Evolutionary conservation across 2,888 invertebrate species (phyloP).

Genomic region (Anagyrus pseudococci): DNA sequence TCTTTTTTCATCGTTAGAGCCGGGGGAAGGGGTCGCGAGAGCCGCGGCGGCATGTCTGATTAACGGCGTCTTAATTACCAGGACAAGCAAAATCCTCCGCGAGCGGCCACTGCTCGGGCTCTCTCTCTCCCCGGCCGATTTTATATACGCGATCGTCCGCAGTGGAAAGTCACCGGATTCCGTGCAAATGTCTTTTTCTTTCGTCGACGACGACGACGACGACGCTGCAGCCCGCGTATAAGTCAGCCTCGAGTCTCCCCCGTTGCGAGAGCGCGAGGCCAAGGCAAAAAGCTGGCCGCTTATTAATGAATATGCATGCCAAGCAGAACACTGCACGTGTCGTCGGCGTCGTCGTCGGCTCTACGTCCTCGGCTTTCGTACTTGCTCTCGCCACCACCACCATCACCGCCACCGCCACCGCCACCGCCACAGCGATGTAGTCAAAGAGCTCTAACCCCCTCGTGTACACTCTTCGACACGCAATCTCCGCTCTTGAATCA

Average conservation of each 20-base stretch:
- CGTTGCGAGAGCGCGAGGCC: background rate
- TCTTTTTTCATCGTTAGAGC: too few species aligned
- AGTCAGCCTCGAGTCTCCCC: conserved; percentile 8
- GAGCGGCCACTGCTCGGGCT: too few species aligned
- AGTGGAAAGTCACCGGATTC: conserved; percentile 41
- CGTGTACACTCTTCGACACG: too few species aligned
- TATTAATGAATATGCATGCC: conserved; percentile 57
- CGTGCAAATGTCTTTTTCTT: conserved; percentile 47
- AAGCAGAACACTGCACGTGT: conserved; percentile 14
- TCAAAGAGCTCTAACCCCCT: too few species aligned
- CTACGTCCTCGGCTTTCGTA: background rate
- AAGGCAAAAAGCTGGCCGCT: conserved; percentile 46
- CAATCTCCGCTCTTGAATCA: too few species aligned
- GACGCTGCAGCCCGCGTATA: too few species aligned
- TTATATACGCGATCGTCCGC: conserved; percentile 1
- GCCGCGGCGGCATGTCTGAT: conserved; percentile 37
- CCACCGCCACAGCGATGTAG: too few species aligned
- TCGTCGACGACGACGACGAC: conserved; percentile 21
- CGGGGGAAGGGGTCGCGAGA: background rate
- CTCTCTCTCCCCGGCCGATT: too few species aligned
- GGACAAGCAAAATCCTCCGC: conserved; percentile 6
- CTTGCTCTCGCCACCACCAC: conserved; percentile 1
- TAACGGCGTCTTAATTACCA: conserved; percentile 53
- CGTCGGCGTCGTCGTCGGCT: conserved; percentile 11
- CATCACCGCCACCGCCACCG: too few species aligned